Base-by-base conservation (phyloP, 2,888 invertebrate species). In the Halictus ligatus region DNA sequence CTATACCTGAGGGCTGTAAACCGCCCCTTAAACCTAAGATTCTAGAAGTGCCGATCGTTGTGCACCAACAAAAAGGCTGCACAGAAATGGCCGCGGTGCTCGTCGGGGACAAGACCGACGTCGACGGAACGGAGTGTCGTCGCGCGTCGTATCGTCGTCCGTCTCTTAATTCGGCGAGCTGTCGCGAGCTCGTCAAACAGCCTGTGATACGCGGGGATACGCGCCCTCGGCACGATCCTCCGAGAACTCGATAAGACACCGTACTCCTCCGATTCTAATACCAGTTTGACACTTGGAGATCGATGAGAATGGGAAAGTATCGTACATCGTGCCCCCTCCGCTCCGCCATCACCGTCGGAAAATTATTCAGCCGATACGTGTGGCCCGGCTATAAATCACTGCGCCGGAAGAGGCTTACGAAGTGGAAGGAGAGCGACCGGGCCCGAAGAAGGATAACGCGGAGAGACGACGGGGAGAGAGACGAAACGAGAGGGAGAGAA, bases 231-330 rank as follows among this genome's bases (percentile, higher is more conserved):
- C 60, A 25, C 25, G 60, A 75, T 69, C 15, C 72, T 25, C 15
- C 25, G 50, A 76, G 71, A 74, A 67, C 83, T 78, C 75, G 80
- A 80, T 76, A 80, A 86, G 90, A 88, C 88, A 84, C 75, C 84
- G 75, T 80, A 79, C 88, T 88, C 48, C 35, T 74, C 60, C 73
- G 88, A 84, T 90, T 84, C 86, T 90, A 88, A 89, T 89, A 83
- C 86, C 90, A 90, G 90, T 89, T 90, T 83, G 89, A 89, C 89
- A 90, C 90, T 88, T 87, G 67, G 91, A 88, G 90, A 90, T 90
- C 90, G 90, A 90, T 90, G 90, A 85, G 91, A 84, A 90, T 89
- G 90, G 87, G 83, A 89, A 90, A 89, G 88, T 89, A 88, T 90
- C 91, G 90, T 85, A 83, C 83, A 77, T 88, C 86, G 78, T 72